These are phyloP conservation scores for Ondatra zibethicus DNA, from an alignment of 2,113 vertebrate genomes.

Conservation along the genomic window DNA sequence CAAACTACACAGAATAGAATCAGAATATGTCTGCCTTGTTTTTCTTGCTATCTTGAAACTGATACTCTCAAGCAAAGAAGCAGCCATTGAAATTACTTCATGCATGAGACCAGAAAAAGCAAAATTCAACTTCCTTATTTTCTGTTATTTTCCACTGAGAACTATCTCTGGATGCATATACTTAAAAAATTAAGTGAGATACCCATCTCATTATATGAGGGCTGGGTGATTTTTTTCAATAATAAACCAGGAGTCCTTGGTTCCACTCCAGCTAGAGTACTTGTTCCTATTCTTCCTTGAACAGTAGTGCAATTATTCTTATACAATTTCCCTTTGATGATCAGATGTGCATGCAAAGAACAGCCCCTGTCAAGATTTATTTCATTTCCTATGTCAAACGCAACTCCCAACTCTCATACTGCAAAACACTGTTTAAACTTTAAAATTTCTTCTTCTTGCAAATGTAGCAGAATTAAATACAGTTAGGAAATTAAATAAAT, in stretches of 20 bases:
- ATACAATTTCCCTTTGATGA: not conserved
- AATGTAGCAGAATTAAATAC: not conserved
- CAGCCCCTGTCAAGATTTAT: not conserved
- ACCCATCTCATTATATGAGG: not conserved
- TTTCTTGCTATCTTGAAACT: not conserved
- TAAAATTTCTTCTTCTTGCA: not conserved
- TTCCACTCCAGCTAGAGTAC: not conserved
- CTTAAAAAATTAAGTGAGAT: not conserved
- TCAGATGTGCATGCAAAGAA: not conserved
- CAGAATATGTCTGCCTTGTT: not conserved
- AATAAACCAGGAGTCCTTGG: not conserved
- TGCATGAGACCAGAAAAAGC: not conserved
- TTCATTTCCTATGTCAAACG: not conserved
- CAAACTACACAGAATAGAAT: not conserved
- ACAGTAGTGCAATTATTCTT: not conserved
- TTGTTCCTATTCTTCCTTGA: not conserved
- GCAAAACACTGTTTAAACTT: not conserved
- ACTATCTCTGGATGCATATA: not conserved
- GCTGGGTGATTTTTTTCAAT: not conserved
- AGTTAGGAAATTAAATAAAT: slow-evolving; percentile 3
- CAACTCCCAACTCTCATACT: not conserved
- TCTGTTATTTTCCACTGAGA: not conserved
- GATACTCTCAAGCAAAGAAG: not conserved
- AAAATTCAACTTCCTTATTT: not conserved
- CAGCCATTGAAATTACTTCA: not conserved